These are phyloP conservation scores for Athrips mouffetella DNA, from an alignment of 2,888 invertebrate genomes.

Conservation along the genomic window DNA sequence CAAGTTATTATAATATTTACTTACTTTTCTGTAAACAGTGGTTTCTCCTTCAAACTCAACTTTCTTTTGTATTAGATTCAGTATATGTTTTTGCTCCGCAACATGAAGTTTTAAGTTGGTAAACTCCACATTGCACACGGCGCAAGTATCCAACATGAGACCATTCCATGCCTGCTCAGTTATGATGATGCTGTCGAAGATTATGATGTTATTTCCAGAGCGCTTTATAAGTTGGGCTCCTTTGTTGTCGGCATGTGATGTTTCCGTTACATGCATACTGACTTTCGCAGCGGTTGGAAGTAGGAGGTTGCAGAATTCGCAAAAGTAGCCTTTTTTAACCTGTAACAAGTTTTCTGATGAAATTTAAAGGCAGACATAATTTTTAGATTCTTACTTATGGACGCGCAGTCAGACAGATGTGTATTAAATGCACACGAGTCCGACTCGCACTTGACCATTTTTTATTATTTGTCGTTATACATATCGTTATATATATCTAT, in stretches of 20 bases:
- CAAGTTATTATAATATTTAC: background rate
- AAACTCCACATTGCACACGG: conserved; percentile 45
- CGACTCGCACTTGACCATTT: too few relatives aligned
- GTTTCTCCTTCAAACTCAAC: conserved; percentile 31
- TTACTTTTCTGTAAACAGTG: conserved; percentile 45
- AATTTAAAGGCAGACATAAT: too few relatives aligned
- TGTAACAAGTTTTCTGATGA: too few relatives aligned
- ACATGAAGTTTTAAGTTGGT: conserved; percentile 35
- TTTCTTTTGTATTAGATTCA: conserved; percentile 44
- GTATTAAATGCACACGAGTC: too few relatives aligned
- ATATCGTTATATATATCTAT: too few relatives aligned
- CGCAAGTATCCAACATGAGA: conserved; percentile 39
- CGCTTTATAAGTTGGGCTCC: conserved; percentile 23
- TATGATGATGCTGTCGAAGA: conserved; percentile 31
- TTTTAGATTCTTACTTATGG: too few relatives aligned
- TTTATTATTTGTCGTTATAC: too few relatives aligned
- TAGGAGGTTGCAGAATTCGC: conserved; percentile 42
- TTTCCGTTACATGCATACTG: conserved; percentile 32
- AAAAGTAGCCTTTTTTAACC: conserved; percentile 46
- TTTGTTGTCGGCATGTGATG: conserved; percentile 30
- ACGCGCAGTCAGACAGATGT: too few relatives aligned
- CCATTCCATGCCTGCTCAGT: conserved; percentile 45
- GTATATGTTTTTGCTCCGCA: conserved; percentile 32
- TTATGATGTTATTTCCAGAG: conserved; percentile 26
- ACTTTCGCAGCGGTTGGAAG: conserved; percentile 34